Evolutionary conservation across 1,140 invertebrate genomes (phyloP).

Genomic region (Nymphalis io): DNA sequence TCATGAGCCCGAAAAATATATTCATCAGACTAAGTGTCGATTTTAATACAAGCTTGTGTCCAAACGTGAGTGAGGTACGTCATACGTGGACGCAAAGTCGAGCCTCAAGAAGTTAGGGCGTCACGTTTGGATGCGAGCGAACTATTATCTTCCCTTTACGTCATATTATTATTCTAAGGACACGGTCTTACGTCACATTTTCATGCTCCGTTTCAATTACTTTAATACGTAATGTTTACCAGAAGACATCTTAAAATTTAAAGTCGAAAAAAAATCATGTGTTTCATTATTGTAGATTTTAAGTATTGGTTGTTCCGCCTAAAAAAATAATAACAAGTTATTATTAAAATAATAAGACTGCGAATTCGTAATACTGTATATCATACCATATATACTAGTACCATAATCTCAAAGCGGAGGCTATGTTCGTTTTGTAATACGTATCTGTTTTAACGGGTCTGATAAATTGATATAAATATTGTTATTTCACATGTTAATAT

Average conservation of each 20-base stretch:
- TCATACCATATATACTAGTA: too few relatives aligned
- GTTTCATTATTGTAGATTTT: not conserved
- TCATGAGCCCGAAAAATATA: not conserved
- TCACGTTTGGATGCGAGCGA: conserved; percentile 29
- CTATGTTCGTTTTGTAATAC: too few relatives aligned
- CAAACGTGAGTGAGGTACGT: conserved; percentile 23
- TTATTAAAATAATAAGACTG: too few relatives aligned
- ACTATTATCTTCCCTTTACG: conserved; percentile 44
- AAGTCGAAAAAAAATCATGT: not conserved
- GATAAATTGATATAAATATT: too few relatives aligned
- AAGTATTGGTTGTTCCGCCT: too few relatives aligned
- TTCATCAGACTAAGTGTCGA: conserved; percentile 3
- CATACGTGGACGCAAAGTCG: conserved; percentile 2
- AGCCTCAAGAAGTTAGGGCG: conserved; percentile 18
- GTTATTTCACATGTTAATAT: too few relatives aligned
- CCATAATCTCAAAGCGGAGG: too few relatives aligned
- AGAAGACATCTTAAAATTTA: not conserved
- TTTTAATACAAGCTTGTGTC: conserved; percentile 6
- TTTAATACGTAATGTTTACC: conserved; percentile 10
- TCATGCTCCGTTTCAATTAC: conserved; percentile 31
- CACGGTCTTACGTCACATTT: conserved; percentile 24
- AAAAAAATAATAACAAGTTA: too few relatives aligned
- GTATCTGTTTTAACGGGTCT: too few relatives aligned
- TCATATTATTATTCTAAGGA: conserved; percentile 35
- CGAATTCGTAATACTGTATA: too few relatives aligned